These are phyloP conservation scores for Phylloscopus whistleri DNA, from an alignment of 2,113 vertebrate genomes.

Conservation along the genomic window DNA sequence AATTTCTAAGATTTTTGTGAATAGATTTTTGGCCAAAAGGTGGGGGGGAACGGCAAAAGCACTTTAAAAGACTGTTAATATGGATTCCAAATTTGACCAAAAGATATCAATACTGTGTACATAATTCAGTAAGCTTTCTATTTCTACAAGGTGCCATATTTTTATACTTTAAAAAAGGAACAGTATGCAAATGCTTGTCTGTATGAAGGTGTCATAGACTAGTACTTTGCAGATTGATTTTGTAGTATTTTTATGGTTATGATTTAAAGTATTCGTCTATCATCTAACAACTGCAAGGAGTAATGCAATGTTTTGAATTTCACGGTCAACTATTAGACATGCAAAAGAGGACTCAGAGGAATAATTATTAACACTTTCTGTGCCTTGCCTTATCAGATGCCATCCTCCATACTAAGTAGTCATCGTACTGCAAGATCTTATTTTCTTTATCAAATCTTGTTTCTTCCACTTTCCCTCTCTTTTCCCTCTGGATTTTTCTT, in stretches of 20 bases:
- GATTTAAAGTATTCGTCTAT: not conserved
- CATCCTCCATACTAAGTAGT: not conserved
- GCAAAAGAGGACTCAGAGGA: not conserved
- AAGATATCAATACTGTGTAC: not conserved
- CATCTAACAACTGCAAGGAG: not conserved
- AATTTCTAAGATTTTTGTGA: not conserved
- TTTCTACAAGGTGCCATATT: not conserved
- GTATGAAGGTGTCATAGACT: not conserved
- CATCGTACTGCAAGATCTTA: not conserved
- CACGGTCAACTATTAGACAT: not conserved
- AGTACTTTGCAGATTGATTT: not conserved
- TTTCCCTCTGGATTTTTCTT: not conserved
- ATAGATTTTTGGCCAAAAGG: not conserved
- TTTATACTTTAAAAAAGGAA: not conserved
- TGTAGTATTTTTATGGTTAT: not conserved
- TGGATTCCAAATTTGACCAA: not conserved
- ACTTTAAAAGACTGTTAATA: not conserved
- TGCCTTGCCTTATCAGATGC: not conserved
- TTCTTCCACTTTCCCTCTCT: not conserved
- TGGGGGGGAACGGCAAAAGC: not conserved
- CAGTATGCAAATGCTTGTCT: not conserved
- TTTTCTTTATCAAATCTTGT: not conserved
- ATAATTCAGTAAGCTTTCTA: not conserved
- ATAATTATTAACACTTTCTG: not conserved
- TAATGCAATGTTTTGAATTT: not conserved